Conservation (phyloP, 64 coral and sea anemone species). For the Acropora tenuis region DNA sequence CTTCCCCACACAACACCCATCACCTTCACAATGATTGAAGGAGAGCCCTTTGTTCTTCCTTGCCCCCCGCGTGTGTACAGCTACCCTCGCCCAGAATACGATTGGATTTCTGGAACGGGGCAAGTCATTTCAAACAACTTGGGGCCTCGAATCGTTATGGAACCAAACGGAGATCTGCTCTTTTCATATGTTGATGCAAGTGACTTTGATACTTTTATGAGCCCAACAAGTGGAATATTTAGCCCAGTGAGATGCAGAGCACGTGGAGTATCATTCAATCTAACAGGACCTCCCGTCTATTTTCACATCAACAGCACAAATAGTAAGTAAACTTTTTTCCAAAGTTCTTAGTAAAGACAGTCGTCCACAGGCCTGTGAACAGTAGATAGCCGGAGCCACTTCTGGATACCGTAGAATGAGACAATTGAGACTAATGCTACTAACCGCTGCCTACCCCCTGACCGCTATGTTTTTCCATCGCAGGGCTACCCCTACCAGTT, state of each 20-base stretch:
- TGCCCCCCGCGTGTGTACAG: conserved; percentile 23
- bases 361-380: too few relatives aligned
- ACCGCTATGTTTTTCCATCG: too few relatives aligned
- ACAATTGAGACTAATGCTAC: too few relatives aligned
- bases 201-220: not conserved
- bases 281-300: not conserved
- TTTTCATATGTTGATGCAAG: not conserved
- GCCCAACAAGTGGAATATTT: not conserved
- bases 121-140: not conserved
- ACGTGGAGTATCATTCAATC: not conserved
- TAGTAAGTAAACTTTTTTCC: not conserved
- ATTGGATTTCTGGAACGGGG: not conserved
- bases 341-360: too few relatives aligned
- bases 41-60: not conserved
- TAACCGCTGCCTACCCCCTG: too few relatives aligned
- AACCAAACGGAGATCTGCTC: conserved; percentile 28
- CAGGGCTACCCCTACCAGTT: too few relatives aligned
- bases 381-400: too few relatives aligned
- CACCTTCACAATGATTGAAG: not conserved
- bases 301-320: not conserved
- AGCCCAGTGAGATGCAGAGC: not conserved
- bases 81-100: conserved; percentile 3
- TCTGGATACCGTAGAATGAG: too few relatives aligned
- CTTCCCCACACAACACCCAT: not conserved
- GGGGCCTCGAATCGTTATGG: not conserved